phyloP scores from a whole-genome alignment of 2,113 vertebrate species.

The zebrafish (Danio rerio) region DNA sequence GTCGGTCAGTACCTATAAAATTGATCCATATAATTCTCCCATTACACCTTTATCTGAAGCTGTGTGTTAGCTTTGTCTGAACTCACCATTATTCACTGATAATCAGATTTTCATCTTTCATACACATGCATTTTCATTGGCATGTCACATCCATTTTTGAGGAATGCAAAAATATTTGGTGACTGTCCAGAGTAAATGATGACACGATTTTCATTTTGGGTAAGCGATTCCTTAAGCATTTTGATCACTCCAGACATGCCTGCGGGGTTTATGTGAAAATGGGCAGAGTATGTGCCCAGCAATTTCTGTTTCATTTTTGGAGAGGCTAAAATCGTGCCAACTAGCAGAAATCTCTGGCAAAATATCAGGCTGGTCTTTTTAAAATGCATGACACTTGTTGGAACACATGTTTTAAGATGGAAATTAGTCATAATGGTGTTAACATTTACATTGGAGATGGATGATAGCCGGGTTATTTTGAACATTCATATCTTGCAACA shows the following conservation, averaged over 20 bases:
- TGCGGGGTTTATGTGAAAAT: constrained; percentile 11
- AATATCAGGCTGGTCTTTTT: background rate
- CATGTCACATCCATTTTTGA: background rate
- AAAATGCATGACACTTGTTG: background rate
- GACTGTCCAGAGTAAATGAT: background rate
- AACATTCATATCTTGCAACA: constrained; percentile 6
- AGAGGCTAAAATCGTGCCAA: constrained; percentile 1
- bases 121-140: background rate
- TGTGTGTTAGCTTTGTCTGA: background rate
- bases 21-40: background rate
- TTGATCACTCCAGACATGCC: constrained; percentile 9
- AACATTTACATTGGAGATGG: background rate
- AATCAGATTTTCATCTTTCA: background rate
- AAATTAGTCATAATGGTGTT: background rate
- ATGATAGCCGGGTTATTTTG: background rate
- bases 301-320: constrained; percentile 12
- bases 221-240: background rate
- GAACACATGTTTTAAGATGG: background rate
- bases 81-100: background rate
- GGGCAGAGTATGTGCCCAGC: background rate
- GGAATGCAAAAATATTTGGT: background rate
- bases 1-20: background rate
- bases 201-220: constrained; percentile 17
- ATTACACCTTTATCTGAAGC: background rate
- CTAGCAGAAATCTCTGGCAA: background rate